Percentiles rank a stretch among this genome's conserved stretches.
phyloP scores from a whole-genome alignment of 2,113 vertebrate genomes.

The Heterotilapia buettikoferi region DNA sequence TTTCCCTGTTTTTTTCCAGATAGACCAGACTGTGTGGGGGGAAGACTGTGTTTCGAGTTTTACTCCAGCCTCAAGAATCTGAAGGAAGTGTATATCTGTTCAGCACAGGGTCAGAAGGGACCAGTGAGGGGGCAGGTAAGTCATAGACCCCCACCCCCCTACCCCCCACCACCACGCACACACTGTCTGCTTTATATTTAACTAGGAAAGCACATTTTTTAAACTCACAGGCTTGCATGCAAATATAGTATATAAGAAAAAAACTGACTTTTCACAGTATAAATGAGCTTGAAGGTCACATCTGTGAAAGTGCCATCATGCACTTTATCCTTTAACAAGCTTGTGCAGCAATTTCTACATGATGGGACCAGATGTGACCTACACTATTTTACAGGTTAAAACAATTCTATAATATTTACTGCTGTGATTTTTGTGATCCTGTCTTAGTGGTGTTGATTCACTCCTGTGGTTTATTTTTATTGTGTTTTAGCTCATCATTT shows the following conservation, averaged over 20 bases:
- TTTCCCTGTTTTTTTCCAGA: slow-evolving; percentile 65
- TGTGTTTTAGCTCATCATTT: background rate
- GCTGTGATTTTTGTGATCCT: background rate
- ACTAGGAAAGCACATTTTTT: background rate
- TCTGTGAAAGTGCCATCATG: background rate
- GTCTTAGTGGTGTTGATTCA: background rate
- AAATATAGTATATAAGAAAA: background rate
- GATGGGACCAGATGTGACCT: background rate
- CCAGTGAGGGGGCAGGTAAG: slow-evolving; percentile 90
- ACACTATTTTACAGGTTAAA: background rate
- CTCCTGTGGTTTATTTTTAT: background rate
- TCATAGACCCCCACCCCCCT: accelerated
- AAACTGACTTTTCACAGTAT: accelerated
- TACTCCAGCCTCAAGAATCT: slow-evolving; percentile 91
- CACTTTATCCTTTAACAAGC: background rate
- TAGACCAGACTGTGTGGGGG: slow-evolving; percentile 84
- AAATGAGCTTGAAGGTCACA: background rate
- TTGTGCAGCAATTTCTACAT: background rate
- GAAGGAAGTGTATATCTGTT: slow-evolving; percentile 89
- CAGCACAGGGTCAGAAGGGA: slow-evolving; percentile 70
- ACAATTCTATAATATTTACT: background rate
- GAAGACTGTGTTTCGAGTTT: slow-evolving; percentile 86
- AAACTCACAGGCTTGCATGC: background rate
- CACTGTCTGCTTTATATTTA: background rate
- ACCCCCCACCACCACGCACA: background rate